These are phyloP conservation scores for Ptilodon capucinus DNA, from an alignment of 2,888 invertebrate genomes.

Conservation along the genomic window DNA sequence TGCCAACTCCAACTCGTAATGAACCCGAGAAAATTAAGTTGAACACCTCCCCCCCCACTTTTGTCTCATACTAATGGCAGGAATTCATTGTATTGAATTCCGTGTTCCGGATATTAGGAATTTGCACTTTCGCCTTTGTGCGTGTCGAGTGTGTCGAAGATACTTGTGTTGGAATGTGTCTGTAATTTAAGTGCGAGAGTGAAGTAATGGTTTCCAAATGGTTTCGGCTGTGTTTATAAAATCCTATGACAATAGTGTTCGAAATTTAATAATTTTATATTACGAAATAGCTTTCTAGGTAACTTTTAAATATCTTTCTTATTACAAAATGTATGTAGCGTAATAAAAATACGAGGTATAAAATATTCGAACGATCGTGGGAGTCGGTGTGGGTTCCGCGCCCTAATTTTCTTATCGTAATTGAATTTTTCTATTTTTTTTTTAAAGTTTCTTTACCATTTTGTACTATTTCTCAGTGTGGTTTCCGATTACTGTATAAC, in stretches of 20 bases:
- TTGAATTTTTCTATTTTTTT: too few species aligned
- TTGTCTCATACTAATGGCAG: conserved; percentile 30
- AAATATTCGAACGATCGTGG: too few species aligned
- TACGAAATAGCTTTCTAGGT: too few species aligned
- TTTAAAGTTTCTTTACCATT: too few species aligned
- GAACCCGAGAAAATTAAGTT: conserved; percentile 43
- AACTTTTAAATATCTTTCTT: too few species aligned
- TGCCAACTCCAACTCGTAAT: conserved; percentile 38
- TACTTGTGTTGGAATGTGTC: conserved; percentile 13
- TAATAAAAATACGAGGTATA: too few species aligned
- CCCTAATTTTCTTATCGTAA: too few species aligned
- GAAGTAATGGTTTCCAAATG: background rate
- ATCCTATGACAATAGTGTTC: background rate
- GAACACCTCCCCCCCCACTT: conserved; percentile 7
- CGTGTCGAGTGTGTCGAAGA: conserved; percentile 1
- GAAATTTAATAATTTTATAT: background rate
- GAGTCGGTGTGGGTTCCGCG: too few species aligned
- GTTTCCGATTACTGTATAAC: too few species aligned
- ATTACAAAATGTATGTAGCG: too few species aligned
- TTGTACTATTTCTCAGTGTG: too few species aligned
- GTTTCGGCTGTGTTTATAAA: too few species aligned
- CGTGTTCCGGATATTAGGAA: conserved; percentile 40
- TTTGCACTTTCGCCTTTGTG: conserved; percentile 40
- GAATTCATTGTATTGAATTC: conserved; percentile 48
- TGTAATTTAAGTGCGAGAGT: conserved; percentile 11